Evolutionary conservation across 2,888 invertebrate genomes (phyloP).

Genomic region (Plutella xylostella): DNA sequence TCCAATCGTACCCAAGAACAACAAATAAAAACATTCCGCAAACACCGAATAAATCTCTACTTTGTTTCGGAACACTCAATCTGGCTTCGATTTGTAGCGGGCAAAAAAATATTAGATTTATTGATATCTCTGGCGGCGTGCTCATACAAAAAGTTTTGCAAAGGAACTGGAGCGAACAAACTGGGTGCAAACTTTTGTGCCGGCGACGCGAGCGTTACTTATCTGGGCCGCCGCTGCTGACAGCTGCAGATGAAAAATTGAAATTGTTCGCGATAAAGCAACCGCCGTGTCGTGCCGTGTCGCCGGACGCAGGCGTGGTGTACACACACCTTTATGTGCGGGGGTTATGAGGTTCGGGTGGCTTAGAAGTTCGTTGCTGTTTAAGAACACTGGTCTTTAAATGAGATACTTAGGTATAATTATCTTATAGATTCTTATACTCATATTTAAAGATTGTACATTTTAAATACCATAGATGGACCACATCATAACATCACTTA

Average conservation of each 20-base stretch:
- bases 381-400: too few relatives aligned
- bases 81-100: neutral
- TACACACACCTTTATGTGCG: too few relatives aligned
- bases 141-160: constrained; percentile 62
- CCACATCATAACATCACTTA: too few relatives aligned
- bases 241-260: constrained; percentile 70
- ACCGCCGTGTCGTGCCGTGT: constrained; percentile 48
- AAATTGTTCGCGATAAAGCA: constrained; percentile 70
- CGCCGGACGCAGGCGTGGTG: too few relatives aligned
- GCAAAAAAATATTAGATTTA: constrained; percentile 55
- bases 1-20: too few relatives aligned
- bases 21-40: constrained; percentile 1
- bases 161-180: constrained; percentile 64
- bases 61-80: neutral
- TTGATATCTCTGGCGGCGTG: constrained; percentile 45
- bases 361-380: too few relatives aligned
- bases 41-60: neutral
- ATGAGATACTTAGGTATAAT: too few relatives aligned
- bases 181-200: constrained; percentile 60
- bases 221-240: constrained; percentile 59
- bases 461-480: too few relatives aligned
- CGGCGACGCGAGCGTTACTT: constrained; percentile 60
- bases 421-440: too few relatives aligned
- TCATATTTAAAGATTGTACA: too few relatives aligned
- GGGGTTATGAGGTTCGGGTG: too few relatives aligned